Percentiles rank a stretch among this genome's conserved stretches.
Evolutionary conservation across 2,797 vertebrate genomes (phyloP).

Genomic region (Myotis myotis): DNA sequence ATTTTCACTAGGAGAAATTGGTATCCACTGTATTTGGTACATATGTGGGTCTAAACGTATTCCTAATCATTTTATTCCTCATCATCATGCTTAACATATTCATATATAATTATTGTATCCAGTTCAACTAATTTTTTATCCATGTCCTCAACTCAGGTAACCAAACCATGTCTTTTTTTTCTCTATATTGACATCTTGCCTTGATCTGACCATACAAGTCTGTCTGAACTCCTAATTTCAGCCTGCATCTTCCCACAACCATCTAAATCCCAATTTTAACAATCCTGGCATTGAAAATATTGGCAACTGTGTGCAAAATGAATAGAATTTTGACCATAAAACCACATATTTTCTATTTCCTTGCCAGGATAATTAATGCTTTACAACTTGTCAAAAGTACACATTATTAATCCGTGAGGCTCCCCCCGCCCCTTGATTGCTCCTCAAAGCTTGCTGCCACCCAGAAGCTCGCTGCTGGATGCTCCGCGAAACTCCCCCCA

Average conservation of each 20-base stretch:
- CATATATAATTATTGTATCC: neutral
- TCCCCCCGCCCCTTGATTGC: no score
- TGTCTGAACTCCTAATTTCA: neutral
- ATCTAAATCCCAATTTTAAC: neutral
- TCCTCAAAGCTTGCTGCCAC: no score
- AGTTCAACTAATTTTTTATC: neutral
- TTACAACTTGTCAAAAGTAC: neutral
- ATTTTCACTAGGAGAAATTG: neutral
- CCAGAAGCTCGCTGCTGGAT: no score
- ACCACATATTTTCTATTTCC: neutral
- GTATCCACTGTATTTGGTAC: neutral
- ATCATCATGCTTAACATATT: neutral
- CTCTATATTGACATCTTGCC: neutral
- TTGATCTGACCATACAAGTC: neutral
- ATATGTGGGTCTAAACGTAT: neutral
- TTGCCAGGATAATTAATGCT: slow-evolving; percentile 5
- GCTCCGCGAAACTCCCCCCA: no score
- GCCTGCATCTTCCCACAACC: neutral
- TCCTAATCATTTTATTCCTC: neutral
- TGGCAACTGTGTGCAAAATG: neutral
- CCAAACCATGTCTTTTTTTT: neutral
- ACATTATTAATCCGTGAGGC: neutral
- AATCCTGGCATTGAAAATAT: neutral
- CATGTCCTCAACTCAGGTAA: neutral
- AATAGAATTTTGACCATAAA: neutral